Conservation (phyloP, 2,113 vertebrate species). For the Ahaetulla prasina region DNA sequence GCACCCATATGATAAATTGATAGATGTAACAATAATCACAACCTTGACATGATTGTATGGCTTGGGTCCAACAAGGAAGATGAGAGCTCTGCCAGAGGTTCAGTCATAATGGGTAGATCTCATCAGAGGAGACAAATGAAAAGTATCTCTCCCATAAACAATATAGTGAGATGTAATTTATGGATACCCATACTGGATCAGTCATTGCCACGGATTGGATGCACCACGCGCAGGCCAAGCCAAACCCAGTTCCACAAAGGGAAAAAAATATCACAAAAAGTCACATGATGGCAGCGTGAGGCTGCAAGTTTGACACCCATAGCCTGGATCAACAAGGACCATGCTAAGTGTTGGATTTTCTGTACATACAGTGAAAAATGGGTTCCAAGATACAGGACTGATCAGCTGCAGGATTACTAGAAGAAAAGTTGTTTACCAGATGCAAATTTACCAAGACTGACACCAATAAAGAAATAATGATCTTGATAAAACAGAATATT, state of each 20-base stretch:
- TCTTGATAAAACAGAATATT: not conserved
- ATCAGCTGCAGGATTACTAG: not conserved
- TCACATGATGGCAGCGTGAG: no score
- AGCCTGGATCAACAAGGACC: not conserved
- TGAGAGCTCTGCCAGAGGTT: not conserved
- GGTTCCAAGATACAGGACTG: not conserved
- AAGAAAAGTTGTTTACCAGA: not conserved
- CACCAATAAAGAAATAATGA: no score
- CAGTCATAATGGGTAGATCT: not conserved
- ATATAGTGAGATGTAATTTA: no score
- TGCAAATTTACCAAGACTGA: not conserved
- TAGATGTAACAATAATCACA: not conserved
- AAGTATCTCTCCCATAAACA: not conserved
- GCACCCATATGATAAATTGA: not conserved
- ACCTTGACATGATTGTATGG: not conserved
- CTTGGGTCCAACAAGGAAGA: not conserved
- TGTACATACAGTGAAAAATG: not conserved
- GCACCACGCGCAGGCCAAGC: fast-evolving
- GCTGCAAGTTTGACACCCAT: no score
- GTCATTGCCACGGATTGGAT: no score
- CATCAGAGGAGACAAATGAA: not conserved
- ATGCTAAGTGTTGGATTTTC: not conserved
- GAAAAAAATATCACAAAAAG: no score
- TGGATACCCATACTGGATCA: not conserved
- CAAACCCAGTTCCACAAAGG: no score